Base-by-base conservation (phyloP, 2,797 vertebrate genomes). In the Scolopax bukidnonensis region DNA sequence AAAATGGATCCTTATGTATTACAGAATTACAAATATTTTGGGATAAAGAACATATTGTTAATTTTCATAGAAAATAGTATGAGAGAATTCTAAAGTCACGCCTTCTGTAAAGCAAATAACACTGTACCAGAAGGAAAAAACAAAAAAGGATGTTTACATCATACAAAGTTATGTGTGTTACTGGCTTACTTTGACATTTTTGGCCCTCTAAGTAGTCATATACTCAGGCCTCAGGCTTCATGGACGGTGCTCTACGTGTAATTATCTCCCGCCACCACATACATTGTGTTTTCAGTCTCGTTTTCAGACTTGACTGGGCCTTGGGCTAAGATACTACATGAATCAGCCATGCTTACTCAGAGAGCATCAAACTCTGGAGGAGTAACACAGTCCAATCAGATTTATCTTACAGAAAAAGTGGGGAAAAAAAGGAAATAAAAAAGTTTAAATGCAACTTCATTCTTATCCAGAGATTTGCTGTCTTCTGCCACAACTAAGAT, bases 341-440 rank as follows among this genome's bases (percentile, higher is more conserved):
- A 43, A 89, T 77, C 65, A 90, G 28, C 36, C 23, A 16, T 7
- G 17, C 40, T 61, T 60, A 90, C 47, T 81, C 41, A 76, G 53
- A 87, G 2, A 75, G 6, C 45, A 59, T 5, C 0, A 0, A 88
- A 56, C 57, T 18, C 27, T 47, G 54, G 12, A 82, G n/a, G 12
- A 73, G 13, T 54, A 75, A 82, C 27, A 64, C 1, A 41, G 12
- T 25, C 4, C 27, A 78, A 92, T 25, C 36, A 68, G 43, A 54
- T 41, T 86, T 75, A 6, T 50, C 87, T 41, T 51, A 75, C 24
- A 73, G 75, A 74, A 12, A 5, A 79, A 73, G 21, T 16, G 3
- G 6, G 9, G 11, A 69, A 86, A 57, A 67, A 59, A 14, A 10
- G 16, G 63, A 75, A 88, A 86, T 54, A 43, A 54, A 78, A 78